Evolutionary conservation across 1,140 invertebrate genomes (phyloP), one percentile per base, ranked within the genome.

Genomic region (Reticulitermes speratus): DNA sequence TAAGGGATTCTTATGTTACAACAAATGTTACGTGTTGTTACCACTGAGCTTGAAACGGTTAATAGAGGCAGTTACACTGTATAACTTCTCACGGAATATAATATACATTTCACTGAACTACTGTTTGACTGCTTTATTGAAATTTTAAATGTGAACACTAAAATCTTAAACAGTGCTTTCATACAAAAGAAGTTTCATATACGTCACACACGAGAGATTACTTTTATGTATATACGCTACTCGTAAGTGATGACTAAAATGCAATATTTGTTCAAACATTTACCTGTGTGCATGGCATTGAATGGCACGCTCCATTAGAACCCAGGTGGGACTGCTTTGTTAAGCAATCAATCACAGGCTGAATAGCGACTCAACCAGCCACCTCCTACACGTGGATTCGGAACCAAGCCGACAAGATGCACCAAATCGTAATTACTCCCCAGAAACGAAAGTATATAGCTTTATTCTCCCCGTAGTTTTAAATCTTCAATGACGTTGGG

Each of bases 201-300:
- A 75, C 65, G 25, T n/a, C 65, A 75, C n/a, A 75, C n/a, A 30
- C 7, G 8, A 75, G n/a, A 75, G 30, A 75, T 75, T 30, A 30
- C 65, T 25, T 75, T 21, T 30, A 25, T 30, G 65, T 75, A 30
- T 30, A 75, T 75, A 75, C 5, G 65, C 65, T n/a, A 75, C n/a
- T 25, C 65, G 16, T 75, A 14, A 75, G 14, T 25, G 65, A 30
- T 30, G 65, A 75, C 25, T 75, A 75, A 75, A 75, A 75, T 30
- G n/a, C 65, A 75, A 75, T 75, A 75, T 75, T 75, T 75, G 65
- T 75, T 75, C 3, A 55, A 55, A 75, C 65, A 75, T 75, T 75
- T 75, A 75, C 65, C 5, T 75, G 25, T 75, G 25, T 30, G 65
- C 25, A 30, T 75, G 65, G 65, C n/a, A 75, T 75, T 75, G 65